phyloP scores from a whole-genome alignment of 1,140 invertebrate genomes.

The Homarus americanus region DNA sequence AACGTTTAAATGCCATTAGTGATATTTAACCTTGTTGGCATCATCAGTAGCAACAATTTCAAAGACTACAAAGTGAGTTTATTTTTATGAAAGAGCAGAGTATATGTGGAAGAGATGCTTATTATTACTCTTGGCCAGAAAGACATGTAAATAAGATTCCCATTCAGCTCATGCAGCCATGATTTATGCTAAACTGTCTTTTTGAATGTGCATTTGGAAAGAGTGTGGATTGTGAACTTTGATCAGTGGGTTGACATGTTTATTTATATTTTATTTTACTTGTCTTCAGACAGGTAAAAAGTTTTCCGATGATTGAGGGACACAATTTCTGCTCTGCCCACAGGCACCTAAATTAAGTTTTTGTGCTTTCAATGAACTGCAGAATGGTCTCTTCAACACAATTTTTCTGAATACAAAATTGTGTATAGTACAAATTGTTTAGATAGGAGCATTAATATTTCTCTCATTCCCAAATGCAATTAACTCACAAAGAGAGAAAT shows the following conservation, averaged over 20 bases:
- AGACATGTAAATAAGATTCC: slow-evolving; percentile 53
- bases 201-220: slow-evolving; percentile 38
- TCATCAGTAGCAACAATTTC: slow-evolving; percentile 46
- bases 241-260: slow-evolving; percentile 33
- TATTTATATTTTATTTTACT: slow-evolving; percentile 17
- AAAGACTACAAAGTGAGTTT: slow-evolving; percentile 58
- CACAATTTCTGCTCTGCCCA: slow-evolving; percentile 25
- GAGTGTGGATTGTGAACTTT: slow-evolving; percentile 18
- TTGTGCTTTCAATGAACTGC: slow-evolving; percentile 58
- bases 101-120: slow-evolving; percentile 53
- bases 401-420: slow-evolving; percentile 60
- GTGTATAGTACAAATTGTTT: slow-evolving; percentile 71
- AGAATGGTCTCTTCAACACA: slow-evolving; percentile 61
- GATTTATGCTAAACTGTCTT: slow-evolving; percentile 45
- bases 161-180: slow-evolving; percentile 46
- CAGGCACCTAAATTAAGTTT: slow-evolving; percentile 35
- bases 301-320: slow-evolving; percentile 15
- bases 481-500: slow-evolving; percentile 30
- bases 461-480: slow-evolving; percentile 61
- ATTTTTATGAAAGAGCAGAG: slow-evolving; percentile 45
- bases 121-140: slow-evolving; percentile 41
- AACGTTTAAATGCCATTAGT: slow-evolving; percentile 52
- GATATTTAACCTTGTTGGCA: slow-evolving; percentile 59
- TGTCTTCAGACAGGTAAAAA: neutral
- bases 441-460: slow-evolving; percentile 60